Percentiles rank a stretch among this genome's conserved stretches.
phyloP scores from a whole-genome alignment of 2,113 vertebrate genomes.

The Coreoperca whiteheadi region DNA sequence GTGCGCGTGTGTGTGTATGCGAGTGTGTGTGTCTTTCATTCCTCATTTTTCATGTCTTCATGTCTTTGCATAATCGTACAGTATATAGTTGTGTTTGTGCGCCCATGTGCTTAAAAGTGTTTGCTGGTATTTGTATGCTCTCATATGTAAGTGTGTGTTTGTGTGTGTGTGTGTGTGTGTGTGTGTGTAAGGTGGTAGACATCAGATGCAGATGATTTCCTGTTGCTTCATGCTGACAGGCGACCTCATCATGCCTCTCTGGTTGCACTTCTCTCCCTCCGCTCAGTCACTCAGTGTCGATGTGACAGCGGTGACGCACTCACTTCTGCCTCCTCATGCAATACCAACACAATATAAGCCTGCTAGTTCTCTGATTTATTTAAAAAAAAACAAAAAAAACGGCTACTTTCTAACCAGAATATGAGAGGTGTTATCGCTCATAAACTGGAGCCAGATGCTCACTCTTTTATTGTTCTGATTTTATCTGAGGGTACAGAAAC shows the following conservation, averaged over 20 bases:
- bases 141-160: neutral
- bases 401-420: neutral
- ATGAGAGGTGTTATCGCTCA: neutral
- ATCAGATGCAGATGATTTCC: conserved; percentile 85
- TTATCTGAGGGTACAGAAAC: neutral
- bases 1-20: neutral
- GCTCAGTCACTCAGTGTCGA: conserved; percentile 55
- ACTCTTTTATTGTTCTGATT: neutral
- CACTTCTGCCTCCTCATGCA: conserved; percentile 55
- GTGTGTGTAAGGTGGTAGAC: conserved; percentile 76
- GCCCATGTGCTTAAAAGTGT: conserved; percentile 4
- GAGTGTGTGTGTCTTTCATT: conserved; percentile 23
- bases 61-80: neutral
- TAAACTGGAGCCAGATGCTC: neutral
- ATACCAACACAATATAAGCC: neutral
- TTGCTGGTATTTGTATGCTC: neutral
- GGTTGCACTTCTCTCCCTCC: conserved; percentile 84
- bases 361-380: neutral
- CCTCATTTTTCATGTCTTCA: neutral
- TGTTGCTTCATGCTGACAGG: conserved; percentile 80
- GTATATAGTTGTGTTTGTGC: conserved; percentile 3
- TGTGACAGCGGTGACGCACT: conserved; percentile 57
- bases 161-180: conserved; percentile 32
- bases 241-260: conserved; percentile 71
- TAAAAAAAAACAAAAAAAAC: too few relatives aligned